Evolutionary conservation across 2,797 vertebrate species (phyloP).

Genomic region (Heteromormyrus szaboi): DNA sequence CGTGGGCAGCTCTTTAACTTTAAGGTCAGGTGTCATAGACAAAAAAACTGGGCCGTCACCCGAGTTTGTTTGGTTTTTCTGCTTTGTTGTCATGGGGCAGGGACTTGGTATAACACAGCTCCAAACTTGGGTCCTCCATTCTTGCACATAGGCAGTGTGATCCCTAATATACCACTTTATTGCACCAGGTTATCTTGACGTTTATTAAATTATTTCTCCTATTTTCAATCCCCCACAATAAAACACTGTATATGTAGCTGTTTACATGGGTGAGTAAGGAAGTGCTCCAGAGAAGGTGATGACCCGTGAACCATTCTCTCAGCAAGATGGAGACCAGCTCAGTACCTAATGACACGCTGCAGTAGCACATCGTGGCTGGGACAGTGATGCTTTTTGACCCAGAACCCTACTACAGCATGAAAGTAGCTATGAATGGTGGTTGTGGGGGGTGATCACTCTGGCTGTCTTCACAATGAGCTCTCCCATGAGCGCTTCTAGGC

Average conservation of each 20-base stretch:
- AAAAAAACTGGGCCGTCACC: slow-evolving; percentile 50
- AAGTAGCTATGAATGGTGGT: not conserved
- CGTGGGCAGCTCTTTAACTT: slow-evolving; percentile 63
- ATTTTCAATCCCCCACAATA: not conserved
- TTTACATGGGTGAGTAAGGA: not conserved
- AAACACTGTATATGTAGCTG: not conserved
- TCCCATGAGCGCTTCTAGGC: slow-evolving; percentile 48
- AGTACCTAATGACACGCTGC: not conserved
- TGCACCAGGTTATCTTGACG: not conserved
- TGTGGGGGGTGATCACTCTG: slow-evolving; percentile 22
- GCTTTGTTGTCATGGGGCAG: slow-evolving; percentile 57
- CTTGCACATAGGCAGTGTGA: not conserved
- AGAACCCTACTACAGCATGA: not conserved
- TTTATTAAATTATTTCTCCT: not conserved
- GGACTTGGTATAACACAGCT: not conserved
- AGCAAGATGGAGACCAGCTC: not conserved
- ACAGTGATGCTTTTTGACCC: slow-evolving; percentile 4
- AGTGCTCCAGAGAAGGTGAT: not conserved
- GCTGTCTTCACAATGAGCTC: slow-evolving; percentile 43
- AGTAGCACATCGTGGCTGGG: not conserved
- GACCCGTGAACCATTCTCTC: not conserved
- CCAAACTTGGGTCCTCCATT: slow-evolving; percentile 39
- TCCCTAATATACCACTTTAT: not conserved
- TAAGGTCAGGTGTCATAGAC: slow-evolving; percentile 65
- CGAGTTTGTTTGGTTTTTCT: slow-evolving; percentile 59